Evolutionary conservation across 2,888 invertebrate genomes (phyloP).

Genomic region (Phragmatobia fuliginosa): DNA sequence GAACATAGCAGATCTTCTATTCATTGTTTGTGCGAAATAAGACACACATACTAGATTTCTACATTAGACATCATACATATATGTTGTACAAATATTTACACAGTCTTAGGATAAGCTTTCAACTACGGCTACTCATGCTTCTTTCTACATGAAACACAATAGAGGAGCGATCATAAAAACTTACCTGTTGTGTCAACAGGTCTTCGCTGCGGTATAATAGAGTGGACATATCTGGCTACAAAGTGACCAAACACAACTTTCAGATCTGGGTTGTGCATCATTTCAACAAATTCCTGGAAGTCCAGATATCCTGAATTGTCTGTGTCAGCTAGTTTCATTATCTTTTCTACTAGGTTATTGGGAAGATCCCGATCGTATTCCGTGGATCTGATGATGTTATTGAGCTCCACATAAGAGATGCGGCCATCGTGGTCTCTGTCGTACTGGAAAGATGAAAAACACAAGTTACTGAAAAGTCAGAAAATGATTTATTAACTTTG

Average conservation of each 20-base stretch:
- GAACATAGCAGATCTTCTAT: background rate
- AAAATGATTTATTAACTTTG: background rate
- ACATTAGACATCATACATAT: constrained; percentile 1
- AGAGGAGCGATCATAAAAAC: background rate
- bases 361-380: constrained; percentile 90
- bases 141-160: background rate
- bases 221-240: constrained; percentile 87
- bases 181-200: constrained; percentile 83
- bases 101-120: constrained; percentile 1
- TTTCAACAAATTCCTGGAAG: constrained; percentile 90
- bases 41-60: background rate
- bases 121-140: background rate
- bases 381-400: constrained; percentile 86
- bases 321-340: constrained; percentile 88
- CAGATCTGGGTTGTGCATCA: constrained; percentile 88
- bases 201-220: constrained; percentile 85
- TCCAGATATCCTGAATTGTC: constrained; percentile 89
- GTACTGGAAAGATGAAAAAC: constrained; percentile 83
- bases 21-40: background rate
- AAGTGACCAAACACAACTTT: constrained; percentile 89
- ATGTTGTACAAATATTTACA: constrained; percentile 12
- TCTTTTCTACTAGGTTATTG: constrained; percentile 88
- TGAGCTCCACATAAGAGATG: constrained; percentile 89
- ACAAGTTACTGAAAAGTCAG: background rate
- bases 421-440: constrained; percentile 90